Evolutionary conservation across 2,113 vertebrate species (phyloP).

Genomic region (Pelusios castaneus): DNA sequence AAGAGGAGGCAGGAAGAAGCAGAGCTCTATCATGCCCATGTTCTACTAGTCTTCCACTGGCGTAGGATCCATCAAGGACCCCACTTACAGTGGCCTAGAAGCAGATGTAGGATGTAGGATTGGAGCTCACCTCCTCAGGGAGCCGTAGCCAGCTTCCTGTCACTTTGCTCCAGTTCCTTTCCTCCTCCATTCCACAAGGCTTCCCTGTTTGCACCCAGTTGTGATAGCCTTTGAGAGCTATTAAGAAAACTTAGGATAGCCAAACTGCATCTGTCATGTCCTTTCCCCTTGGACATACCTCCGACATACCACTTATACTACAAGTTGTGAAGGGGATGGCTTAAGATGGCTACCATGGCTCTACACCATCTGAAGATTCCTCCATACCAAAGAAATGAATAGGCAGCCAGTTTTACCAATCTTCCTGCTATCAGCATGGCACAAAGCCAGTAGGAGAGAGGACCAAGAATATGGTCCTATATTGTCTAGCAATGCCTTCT

Average conservation of each 20-base stretch:
- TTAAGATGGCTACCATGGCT: not conserved
- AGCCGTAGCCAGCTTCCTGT: not conserved
- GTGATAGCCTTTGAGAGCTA: not conserved
- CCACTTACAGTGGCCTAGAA: not conserved
- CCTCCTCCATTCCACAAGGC: not conserved
- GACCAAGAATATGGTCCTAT: not conserved
- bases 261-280: not conserved
- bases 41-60: not conserved
- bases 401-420: not conserved
- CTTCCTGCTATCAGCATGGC: not conserved
- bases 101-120: not conserved
- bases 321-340: not conserved
- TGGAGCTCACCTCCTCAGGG: not conserved
- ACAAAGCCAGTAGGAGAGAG: not conserved
- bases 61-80: not conserved
- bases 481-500: not conserved
- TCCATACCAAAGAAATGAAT: not conserved
- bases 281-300: not conserved
- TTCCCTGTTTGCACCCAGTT: not conserved
- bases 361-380: not conserved
- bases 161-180: not conserved
- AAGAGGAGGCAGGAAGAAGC: not conserved
- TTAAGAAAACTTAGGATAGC: not conserved
- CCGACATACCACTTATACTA: not conserved
- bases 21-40: not conserved